phyloP scores from a whole-genome alignment of 2,113 vertebrate genomes.

The Myocastor coypus region DNA sequence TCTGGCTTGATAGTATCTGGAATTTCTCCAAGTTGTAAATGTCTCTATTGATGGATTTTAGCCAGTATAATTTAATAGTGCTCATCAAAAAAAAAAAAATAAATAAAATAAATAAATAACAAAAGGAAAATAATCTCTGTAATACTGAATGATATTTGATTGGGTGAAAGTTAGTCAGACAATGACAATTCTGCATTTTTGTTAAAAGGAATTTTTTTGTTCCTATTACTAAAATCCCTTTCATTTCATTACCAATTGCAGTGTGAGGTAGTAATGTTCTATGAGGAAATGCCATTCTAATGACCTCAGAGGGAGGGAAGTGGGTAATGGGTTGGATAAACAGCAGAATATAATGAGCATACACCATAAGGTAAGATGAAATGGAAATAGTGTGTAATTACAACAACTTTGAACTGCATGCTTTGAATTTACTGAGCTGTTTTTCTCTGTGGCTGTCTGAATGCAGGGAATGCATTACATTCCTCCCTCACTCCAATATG shows the following conservation, averaged over 20 bases:
- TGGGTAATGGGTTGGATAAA: slow-evolving; percentile 40
- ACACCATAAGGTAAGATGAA: neutral
- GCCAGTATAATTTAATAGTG: neutral
- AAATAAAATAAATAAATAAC: too few relatives aligned
- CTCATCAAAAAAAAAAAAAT: neutral
- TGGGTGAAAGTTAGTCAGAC: neutral
- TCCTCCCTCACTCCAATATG: neutral
- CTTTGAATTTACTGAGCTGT: slow-evolving; percentile 28
- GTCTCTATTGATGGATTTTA: slow-evolving; percentile 57
- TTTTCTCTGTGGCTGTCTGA: neutral
- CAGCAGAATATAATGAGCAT: slow-evolving; percentile 60
- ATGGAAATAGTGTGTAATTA: slow-evolving; percentile 48
- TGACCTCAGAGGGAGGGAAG: slow-evolving; percentile 42
- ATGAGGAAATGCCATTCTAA: slow-evolving; percentile 59
- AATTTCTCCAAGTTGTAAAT: slow-evolving; percentile 46
- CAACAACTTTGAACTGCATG: slow-evolving; percentile 33
- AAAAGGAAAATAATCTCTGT: neutral
- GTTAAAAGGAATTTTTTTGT: slow-evolving; percentile 55
- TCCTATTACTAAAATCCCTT: slow-evolving; percentile 50
- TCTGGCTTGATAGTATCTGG: neutral
- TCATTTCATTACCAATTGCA: slow-evolving; percentile 33
- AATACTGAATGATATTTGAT: slow-evolving; percentile 43
- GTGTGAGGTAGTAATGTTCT: neutral
- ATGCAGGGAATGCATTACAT: neutral
- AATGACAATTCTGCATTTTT: slow-evolving; percentile 57